Conservation (phyloP, 2,888 invertebrate genomes). For the Noctua fimbriata region DNA sequence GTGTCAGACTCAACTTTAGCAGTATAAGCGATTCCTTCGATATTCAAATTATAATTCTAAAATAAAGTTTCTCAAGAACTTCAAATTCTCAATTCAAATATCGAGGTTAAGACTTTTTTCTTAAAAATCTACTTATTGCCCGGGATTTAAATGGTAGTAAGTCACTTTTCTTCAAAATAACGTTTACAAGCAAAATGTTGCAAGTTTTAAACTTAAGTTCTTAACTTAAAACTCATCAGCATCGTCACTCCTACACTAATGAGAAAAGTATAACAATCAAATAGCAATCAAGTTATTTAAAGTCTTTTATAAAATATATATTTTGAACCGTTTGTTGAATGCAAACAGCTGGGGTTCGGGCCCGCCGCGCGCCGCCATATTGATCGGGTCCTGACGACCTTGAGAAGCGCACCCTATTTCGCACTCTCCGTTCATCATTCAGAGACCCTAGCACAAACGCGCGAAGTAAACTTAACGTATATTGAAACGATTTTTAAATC, state of each 20-base stretch:
- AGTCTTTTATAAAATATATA: constrained; percentile 6
- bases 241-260: background rate
- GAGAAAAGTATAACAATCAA: constrained; percentile 35
- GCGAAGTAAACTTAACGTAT: background rate
- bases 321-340: constrained; percentile 21
- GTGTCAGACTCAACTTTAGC: background rate
- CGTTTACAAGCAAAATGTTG: background rate
- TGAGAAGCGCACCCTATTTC: constrained; percentile 43
- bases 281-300: constrained; percentile 26
- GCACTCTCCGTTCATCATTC: constrained; percentile 16
- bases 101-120: background rate
- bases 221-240: constrained; percentile 1
- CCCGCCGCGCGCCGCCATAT: constrained; percentile 41
- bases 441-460: constrained; percentile 7
- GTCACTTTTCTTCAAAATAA: background rate
- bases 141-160: background rate
- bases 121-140: background rate
- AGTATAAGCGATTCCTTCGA: background rate
- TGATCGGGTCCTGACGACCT: constrained; percentile 64
- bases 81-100: background rate
- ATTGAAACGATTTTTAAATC: background rate
- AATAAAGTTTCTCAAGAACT: background rate
- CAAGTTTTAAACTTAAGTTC: background rate
- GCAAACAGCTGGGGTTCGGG: constrained; percentile 50
- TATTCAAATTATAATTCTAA: background rate